Conservation (phyloP, 2,888 invertebrate genomes). For the Spilarctia lutea region DNA sequence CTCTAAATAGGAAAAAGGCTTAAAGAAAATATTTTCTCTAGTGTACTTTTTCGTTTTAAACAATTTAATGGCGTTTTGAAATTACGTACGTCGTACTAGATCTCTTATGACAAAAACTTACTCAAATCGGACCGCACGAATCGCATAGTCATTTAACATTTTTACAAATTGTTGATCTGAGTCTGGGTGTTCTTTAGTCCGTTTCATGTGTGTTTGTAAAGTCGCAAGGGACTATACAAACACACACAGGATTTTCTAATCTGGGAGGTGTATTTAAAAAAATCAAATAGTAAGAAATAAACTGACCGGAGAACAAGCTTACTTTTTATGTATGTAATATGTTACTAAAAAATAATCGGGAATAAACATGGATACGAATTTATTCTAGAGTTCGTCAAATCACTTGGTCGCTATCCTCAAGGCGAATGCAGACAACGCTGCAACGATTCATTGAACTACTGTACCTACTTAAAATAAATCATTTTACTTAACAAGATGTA, state of each 20-base stretch:
- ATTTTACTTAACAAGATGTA: neutral
- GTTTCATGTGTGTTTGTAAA: too few relatives aligned
- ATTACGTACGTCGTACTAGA: neutral
- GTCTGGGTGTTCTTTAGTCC: too few relatives aligned
- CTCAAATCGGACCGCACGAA: too few relatives aligned
- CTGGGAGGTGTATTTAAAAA: too few relatives aligned
- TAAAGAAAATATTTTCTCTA: constrained; percentile 28
- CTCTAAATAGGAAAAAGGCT: constrained; percentile 29
- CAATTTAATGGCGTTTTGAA: neutral
- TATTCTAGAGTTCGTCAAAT: neutral
- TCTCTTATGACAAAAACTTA: neutral
- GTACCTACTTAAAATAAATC: neutral
- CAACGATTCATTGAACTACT: neutral
- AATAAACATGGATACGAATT: neutral
- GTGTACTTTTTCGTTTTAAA: neutral
- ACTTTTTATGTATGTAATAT: neutral
- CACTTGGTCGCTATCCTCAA: neutral
- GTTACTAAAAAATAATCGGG: too few relatives aligned
- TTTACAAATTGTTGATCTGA: too few relatives aligned
- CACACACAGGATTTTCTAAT: too few relatives aligned
- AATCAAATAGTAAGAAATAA: neutral
- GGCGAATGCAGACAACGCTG: too few relatives aligned
- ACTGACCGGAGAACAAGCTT: neutral
- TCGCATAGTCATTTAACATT: too few relatives aligned
- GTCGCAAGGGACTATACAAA: too few relatives aligned